Percentiles rank a stretch among this genome's conserved stretches.
Evolutionary conservation across 2,113 vertebrate species (phyloP).

Genomic region (Lipophrys pholis): DNA sequence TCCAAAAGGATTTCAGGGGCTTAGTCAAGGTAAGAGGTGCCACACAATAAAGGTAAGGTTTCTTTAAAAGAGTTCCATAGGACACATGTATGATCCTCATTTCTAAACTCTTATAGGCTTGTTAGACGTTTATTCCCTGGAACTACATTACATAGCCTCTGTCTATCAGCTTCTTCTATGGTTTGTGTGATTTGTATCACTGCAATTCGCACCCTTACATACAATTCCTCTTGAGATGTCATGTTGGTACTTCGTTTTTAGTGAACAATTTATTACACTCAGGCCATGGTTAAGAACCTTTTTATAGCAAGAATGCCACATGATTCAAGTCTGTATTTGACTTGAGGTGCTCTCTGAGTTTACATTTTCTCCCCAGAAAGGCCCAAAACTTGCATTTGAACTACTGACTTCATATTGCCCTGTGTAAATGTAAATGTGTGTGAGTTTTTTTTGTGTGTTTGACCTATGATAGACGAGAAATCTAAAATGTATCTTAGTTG

Average conservation of each 20-base stretch:
- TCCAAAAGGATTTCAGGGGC: conserved; percentile 9
- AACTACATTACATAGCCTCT: background rate
- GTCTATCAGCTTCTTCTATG: background rate
- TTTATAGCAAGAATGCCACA: no score
- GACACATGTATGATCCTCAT: background rate
- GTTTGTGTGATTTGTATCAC: background rate
- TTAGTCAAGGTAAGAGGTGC: conserved; percentile 17
- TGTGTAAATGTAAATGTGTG: no score
- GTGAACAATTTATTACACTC: background rate
- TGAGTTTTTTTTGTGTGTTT: no score
- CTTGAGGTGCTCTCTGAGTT: no score
- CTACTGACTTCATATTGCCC: no score
- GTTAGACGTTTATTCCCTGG: background rate
- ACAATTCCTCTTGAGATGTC: background rate
- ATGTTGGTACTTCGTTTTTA: background rate
- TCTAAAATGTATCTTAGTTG: no score
- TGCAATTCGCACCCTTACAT: background rate
- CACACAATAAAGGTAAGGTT: conserved; percentile 16
- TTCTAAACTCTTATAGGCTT: background rate
- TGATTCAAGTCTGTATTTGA: no score
- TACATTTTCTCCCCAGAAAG: no score
- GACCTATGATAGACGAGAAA: no score
- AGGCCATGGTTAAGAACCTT: background rate
- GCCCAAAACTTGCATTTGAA: no score
- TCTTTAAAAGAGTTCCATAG: conserved; percentile 17